phyloP scores from a whole-genome alignment of 2,797 vertebrate genomes.

The Sphaeramia orbicularis region DNA sequence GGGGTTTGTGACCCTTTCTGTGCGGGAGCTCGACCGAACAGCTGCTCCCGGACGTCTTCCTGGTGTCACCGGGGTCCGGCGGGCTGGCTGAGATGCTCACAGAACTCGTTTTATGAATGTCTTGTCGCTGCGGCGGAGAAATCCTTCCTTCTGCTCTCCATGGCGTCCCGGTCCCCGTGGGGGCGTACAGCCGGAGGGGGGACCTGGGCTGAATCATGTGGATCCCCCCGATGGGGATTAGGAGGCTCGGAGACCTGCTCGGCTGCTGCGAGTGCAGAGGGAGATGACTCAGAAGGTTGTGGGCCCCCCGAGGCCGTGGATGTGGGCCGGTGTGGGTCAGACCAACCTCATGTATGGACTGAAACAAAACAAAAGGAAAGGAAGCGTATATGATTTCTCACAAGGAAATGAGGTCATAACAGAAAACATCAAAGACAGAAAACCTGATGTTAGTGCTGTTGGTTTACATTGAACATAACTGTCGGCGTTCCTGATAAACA shows the following conservation, averaged over 20 bases:
- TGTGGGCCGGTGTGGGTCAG: conserved; percentile 43
- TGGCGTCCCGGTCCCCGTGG: conserved; percentile 68
- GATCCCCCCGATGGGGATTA: conserved; percentile 92
- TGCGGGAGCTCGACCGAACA: neutral
- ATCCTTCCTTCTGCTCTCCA: conserved; percentile 36
- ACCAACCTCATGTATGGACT: conserved; percentile 47
- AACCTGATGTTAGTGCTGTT: neutral
- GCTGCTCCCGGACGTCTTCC: conserved; percentile 14
- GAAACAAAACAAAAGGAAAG: conserved; percentile 19
- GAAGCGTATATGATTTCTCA: conserved; percentile 5
- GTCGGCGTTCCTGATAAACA: neutral
- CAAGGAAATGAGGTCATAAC: neutral
- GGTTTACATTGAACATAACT: neutral
- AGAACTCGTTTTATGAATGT: conserved; percentile 44
- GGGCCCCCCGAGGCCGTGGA: conserved; percentile 66
- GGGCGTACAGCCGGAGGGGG: conserved; percentile 72
- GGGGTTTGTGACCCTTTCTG: conserved; percentile 19
- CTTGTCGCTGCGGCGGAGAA: conserved; percentile 24
- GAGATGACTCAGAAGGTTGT: conserved; percentile 92
- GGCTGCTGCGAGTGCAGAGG: conserved; percentile 94
- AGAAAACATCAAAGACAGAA: neutral
- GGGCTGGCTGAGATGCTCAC: conserved; percentile 45
- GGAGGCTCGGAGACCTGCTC: conserved; percentile 79
- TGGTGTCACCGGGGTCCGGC: neutral
- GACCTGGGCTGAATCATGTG: conserved; percentile 91